These are phyloP conservation scores for Lordiphosa clarofinis DNA, from an alignment of 1,140 invertebrate genomes.

Conservation along the genomic window DNA sequence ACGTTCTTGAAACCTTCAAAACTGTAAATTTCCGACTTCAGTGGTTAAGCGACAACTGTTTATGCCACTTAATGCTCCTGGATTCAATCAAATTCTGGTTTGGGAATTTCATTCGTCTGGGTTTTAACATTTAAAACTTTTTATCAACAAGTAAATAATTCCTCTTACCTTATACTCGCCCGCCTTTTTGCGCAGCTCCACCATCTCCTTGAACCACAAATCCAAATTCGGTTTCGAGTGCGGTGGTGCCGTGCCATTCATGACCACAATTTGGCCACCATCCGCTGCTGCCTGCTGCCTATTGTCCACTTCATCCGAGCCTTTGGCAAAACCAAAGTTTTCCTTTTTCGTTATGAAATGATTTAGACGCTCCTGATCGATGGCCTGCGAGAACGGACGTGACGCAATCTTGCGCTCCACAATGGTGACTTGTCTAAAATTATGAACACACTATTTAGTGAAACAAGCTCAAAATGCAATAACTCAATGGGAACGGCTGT, in stretches of 20 bases:
- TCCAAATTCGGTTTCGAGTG: slow-evolving; percentile 80
- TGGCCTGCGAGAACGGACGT: slow-evolving; percentile 88
- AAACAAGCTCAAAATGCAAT: neutral
- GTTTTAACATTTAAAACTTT: too few species aligned
- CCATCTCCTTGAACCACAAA: slow-evolving; percentile 90
- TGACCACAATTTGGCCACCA: slow-evolving; percentile 53
- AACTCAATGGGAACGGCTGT: slow-evolving; percentile 17
- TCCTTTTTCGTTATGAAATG: slow-evolving; percentile 77
- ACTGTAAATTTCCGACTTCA: too few species aligned
- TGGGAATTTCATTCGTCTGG: too few species aligned
- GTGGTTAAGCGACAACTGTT: too few species aligned
- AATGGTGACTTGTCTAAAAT: slow-evolving; percentile 73
- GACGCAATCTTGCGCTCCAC: slow-evolving; percentile 66
- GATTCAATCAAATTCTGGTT: too few species aligned
- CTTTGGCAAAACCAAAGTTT: slow-evolving; percentile 74
- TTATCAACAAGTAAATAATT: too few species aligned
- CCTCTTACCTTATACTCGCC: slow-evolving; percentile 92
- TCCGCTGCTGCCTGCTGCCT: slow-evolving; percentile 28
- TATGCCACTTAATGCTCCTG: too few species aligned
- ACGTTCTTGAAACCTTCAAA: too few species aligned
- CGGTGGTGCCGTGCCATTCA: slow-evolving; percentile 69
- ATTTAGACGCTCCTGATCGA: slow-evolving; percentile 84
- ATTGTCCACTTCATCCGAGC: slow-evolving; percentile 51
- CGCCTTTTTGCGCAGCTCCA: slow-evolving; percentile 93
- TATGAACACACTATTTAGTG: slow-evolving; percentile 26